Evolutionary conservation across 2,113 vertebrate species (phyloP).

Genomic region (Gobius niger): DNA sequence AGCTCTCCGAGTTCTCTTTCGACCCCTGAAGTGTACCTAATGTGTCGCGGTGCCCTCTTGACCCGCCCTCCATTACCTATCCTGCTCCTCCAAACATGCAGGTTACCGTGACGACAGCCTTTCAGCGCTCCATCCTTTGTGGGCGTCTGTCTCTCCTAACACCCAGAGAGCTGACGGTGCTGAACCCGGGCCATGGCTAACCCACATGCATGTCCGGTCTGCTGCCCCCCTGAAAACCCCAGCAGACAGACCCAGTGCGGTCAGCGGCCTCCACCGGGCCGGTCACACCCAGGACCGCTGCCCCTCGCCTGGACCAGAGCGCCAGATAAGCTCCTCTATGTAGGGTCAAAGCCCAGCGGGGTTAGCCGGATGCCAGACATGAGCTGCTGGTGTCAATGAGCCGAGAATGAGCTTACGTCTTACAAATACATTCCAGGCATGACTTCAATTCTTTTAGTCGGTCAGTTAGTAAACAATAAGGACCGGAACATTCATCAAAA

Average conservation of each 20-base stretch:
- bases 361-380: constrained; percentile 56
- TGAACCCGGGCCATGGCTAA: constrained; percentile 49
- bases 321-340: constrained; percentile 51
- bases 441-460: no score
- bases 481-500: no score
- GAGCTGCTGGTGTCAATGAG: constrained; percentile 43
- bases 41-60: not conserved
- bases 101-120: constrained; percentile 47
- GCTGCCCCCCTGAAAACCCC: constrained; percentile 21
- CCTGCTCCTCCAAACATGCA: constrained; percentile 13
- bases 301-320: constrained; percentile 52
- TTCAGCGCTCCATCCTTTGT: constrained; percentile 44
- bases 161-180: constrained; percentile 64
- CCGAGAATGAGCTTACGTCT: constrained; percentile 31
- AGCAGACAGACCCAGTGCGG: constrained; percentile 18
- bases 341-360: constrained; percentile 57
- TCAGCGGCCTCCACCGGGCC: constrained; percentile 21
- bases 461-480: no score
- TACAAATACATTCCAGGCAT: not conserved
- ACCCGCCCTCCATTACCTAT: not conserved
- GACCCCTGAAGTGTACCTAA: not conserved
- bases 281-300: constrained; percentile 28
- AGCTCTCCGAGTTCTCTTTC: not conserved
- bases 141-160: constrained; percentile 57
- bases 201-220: constrained; percentile 47